Base-by-base conservation (phyloP, 2,888 invertebrate species). In the Siphlonurus alternatus region DNA sequence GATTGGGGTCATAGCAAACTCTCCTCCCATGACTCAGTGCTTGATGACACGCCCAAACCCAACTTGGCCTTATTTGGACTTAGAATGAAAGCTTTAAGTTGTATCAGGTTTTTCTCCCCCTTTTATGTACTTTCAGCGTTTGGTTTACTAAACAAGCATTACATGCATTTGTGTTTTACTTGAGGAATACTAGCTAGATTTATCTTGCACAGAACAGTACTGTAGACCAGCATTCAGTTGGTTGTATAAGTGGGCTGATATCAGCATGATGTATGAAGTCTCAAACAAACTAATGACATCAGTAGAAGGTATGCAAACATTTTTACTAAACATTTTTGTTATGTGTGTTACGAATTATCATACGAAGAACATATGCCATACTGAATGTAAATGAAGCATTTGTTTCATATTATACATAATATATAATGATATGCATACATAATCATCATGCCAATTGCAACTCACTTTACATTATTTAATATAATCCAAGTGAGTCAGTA, bases 281-380 rank as follows among this genome's bases (percentile, higher is more conserved):
- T 82, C 85, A 62, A 81, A 83, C 68, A 87, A 86, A 76, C 80
- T 87, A 67, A 82, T 88, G 72, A 84, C 86, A 68, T 86, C 88
- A 2, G 83, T 89, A 23, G 88, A 89, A 83, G 89, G 89, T 89
- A 80, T 69, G 68, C 61, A 63, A 54, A 64, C 25, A 59, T 61
- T 63, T 23, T 59, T 60, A 53, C 23, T 22, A 18, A 59, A 19
- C 1, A 19, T 59, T 59, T 59, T 2, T 19, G 19, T 18, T 38
- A 38, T 38, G 15, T 38, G 5, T 38, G 5, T 38, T 38, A 10
- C 38, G n/a, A 38, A 38, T 38, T 38, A 10, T 15, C 38, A 38
- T 38, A 38, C 38, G 38, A n/a, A n/a, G n/a, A n/a, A n/a, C n/a
- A n/a, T n/a, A n/a, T n/a, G n/a, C n/a, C n/a, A n/a, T n/a, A n/a